These are phyloP conservation scores for Zosterops pallidus DNA, from an alignment of 2,113 vertebrate species.

Conservation along the genomic window DNA sequence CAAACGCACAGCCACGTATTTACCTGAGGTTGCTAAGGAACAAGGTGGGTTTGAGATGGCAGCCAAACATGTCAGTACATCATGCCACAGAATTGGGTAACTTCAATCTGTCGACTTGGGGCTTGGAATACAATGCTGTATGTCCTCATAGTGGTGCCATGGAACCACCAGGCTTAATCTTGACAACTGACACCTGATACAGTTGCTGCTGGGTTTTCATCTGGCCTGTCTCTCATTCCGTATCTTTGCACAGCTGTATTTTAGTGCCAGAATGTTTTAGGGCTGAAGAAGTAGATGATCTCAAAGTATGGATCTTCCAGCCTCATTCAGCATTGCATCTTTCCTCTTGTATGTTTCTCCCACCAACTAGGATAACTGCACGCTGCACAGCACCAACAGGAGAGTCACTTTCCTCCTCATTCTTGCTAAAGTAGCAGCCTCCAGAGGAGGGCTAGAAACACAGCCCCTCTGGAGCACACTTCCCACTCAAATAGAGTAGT, in stretches of 20 bases:
- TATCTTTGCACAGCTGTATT: conserved; percentile 2
- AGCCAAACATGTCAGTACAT: not conserved
- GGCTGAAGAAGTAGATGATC: conserved; percentile 39
- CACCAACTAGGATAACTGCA: conserved; percentile 42
- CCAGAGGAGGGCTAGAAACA: conserved; percentile 47
- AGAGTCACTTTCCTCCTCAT: conserved; percentile 44
- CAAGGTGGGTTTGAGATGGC: conserved; percentile 78
- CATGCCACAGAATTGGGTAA: conserved; percentile 26
- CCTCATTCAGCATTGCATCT: conserved; percentile 27
- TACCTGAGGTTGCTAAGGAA: conserved; percentile 88
- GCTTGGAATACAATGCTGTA: conserved; percentile 4
- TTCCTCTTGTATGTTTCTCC: conserved; percentile 55
- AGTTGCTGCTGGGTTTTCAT: conserved; percentile 33
- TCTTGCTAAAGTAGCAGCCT: conserved; percentile 50
- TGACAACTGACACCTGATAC: not conserved
- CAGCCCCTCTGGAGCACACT: conserved; percentile 52
- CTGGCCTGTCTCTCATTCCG: not conserved
- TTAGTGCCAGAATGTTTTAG: conserved; percentile 10
- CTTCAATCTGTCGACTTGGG: not conserved
- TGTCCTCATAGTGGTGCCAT: not conserved
- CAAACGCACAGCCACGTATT: conserved; percentile 86
- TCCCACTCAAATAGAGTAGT: conserved; percentile 54
- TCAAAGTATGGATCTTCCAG: conserved; percentile 23
- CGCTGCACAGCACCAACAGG: conserved; percentile 48
- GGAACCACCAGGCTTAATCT: conserved; percentile 1